Conservation (phyloP, 2,797 vertebrate genomes). For the Pogoniulus pusillus region DNA sequence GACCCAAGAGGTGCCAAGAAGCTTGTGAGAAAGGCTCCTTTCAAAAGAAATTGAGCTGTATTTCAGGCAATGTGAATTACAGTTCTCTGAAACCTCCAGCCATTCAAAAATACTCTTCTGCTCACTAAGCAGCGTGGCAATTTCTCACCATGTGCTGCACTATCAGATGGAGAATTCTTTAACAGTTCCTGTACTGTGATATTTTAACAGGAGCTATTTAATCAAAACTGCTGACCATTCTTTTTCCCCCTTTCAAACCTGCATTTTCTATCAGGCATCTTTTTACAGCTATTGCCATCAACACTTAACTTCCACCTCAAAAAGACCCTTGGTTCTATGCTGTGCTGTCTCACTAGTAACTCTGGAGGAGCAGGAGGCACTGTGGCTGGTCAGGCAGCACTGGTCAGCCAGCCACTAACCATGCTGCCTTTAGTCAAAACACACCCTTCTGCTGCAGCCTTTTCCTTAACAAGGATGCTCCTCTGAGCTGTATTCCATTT, state of each 20-base stretch:
- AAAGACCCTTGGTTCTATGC: neutral
- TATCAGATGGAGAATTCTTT: neutral
- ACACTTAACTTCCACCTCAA: neutral
- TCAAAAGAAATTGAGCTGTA: conserved; percentile 25
- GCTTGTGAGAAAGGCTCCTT: conserved; percentile 40
- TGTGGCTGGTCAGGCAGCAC: fast-evolving
- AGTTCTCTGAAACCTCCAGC: neutral
- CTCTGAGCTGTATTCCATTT: neutral
- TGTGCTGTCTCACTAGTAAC: neutral
- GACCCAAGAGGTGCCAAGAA: conserved; percentile 47
- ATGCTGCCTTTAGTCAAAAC: fast-evolving
- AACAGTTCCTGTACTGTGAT: neutral
- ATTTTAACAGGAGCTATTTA: neutral
- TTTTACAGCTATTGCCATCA: neutral
- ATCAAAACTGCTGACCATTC: neutral
- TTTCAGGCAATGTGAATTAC: neutral
- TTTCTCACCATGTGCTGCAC: neutral
- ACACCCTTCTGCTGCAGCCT: neutral
- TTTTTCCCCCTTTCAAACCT: neutral
- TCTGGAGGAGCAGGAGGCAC: neutral
- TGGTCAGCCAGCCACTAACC: neutral
- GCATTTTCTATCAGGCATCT: neutral
- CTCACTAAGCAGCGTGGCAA: neutral
- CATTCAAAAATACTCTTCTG: neutral
- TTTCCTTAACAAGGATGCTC: neutral